Evolutionary conservation across 2,113 vertebrate species (phyloP), one percentile per base, ranked within the genome.

Genomic region (Phycodurus eques): DNA sequence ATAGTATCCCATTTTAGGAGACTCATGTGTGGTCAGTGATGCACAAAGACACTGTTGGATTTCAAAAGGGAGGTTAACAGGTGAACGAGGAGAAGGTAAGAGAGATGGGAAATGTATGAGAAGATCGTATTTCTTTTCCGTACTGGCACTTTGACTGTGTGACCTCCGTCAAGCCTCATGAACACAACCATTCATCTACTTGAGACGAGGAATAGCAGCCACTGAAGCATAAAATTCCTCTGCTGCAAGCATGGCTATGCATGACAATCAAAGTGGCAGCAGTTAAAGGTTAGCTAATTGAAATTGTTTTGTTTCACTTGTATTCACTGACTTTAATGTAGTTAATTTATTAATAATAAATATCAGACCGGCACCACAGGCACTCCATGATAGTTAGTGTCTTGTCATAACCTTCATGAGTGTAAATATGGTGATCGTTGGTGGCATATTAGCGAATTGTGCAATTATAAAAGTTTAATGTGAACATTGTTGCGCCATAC

Each of bases 61-160:
- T 85, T 81, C 82, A 72, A 80, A 73, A 85, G 71, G 74, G 81
- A 57, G 87, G 87, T 89, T 80, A 85, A 87, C 88, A 89, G 89
- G 85, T 87, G 82, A 87, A 62, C 31, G 12, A 60, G 35, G 66
- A 73, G 79, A 67, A 75, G 68, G 68, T 71, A 71, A 57, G 63
- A 74, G 70, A 73, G 72, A 88, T 80, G 83, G 76, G 85, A 85
- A 83, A 85, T 78, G 70, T 79, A 90, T 84, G 87, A 87, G 73
- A 49, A 68, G 27, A 42, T 51, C 0, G 66, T 14, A 63, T 67
- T 84, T 73, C 82, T 85, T 85, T 79, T 80, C 68, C 67, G n/a
- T 53, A 53, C 67, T 73, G 70, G 69, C 76, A 56, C 78, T 80
- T 73, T 46, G 59, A 66, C 67, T 43, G 74, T 62, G 75, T 11